phyloP scores from a whole-genome alignment of 2,888 invertebrate genomes.

The Diabrotica balteata region DNA sequence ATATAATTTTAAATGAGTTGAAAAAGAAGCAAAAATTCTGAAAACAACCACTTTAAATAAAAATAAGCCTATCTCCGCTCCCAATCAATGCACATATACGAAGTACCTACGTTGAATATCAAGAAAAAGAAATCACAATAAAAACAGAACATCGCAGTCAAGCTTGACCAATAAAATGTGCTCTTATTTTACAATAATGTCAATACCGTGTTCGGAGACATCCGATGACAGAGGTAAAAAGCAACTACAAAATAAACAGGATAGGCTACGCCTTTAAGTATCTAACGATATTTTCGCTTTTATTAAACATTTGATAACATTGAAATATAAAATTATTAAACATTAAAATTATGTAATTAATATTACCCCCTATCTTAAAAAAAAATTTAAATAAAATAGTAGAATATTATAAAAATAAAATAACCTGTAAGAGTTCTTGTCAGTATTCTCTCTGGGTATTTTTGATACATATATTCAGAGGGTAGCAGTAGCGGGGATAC shows the following conservation, averaged over 20 bases:
- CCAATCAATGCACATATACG: constrained; percentile 32
- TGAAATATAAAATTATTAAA: too few species aligned
- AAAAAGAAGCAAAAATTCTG: constrained; percentile 17
- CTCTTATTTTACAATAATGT: constrained; percentile 43
- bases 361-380: too few species aligned
- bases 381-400: too few species aligned
- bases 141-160: constrained; percentile 39
- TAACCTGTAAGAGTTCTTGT: too few species aligned
- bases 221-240: constrained; percentile 34
- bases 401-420: too few species aligned
- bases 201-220: constrained; percentile 35
- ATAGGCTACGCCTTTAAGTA: not conserved
- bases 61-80: constrained; percentile 26
- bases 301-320: too few species aligned
- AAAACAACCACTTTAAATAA: constrained; percentile 24
- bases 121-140: constrained; percentile 32
- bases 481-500: too few species aligned
- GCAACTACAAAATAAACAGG: constrained; percentile 28
- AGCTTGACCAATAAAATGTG: constrained; percentile 42
- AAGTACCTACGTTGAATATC: constrained; percentile 30
- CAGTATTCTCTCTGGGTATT: too few species aligned
- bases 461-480: too few species aligned
- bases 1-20: constrained; percentile 21
- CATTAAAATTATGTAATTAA: too few species aligned
- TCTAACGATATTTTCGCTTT: too few species aligned